Evolutionary conservation across 1,140 invertebrate genomes (phyloP).

Genomic region (Phocides pigmalion): DNA sequence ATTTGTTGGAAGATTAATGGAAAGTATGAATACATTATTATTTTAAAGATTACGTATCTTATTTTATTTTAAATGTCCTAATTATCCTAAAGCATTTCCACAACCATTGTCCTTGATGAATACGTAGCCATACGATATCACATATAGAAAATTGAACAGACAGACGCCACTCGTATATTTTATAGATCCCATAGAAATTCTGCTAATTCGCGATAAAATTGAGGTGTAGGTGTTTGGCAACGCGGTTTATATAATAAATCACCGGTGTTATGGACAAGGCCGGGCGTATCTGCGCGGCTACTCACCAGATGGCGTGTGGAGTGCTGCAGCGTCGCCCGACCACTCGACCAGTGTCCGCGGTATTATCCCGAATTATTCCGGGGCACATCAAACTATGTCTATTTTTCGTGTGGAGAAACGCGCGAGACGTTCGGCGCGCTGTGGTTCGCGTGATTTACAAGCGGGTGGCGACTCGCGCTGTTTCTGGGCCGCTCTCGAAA

Average conservation of each 20-base stretch:
- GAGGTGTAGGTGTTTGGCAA: slow-evolving; percentile 60
- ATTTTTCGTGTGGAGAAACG: slow-evolving; percentile 68
- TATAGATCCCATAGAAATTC: slow-evolving; percentile 23
- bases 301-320: slow-evolving; percentile 73
- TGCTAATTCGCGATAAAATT: slow-evolving; percentile 40
- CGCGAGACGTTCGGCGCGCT: slow-evolving; percentile 57
- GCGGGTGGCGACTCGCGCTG: slow-evolving; percentile 51
- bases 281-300: slow-evolving; percentile 22
- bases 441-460: slow-evolving; percentile 71
- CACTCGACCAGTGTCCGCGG: slow-evolving; percentile 52
- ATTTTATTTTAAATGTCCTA: too few relatives aligned
- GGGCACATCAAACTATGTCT: slow-evolving; percentile 67
- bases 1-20: too few relatives aligned
- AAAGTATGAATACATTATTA: too few relatives aligned
- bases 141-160: slow-evolving; percentile 17
- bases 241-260: slow-evolving; percentile 55
- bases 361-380: slow-evolving; percentile 69
- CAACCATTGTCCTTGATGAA: too few relatives aligned
- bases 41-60: too few relatives aligned
- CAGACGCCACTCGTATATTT: background rate
- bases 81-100: too few relatives aligned
- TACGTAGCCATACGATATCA: too few relatives aligned
- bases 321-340: slow-evolving; percentile 46
- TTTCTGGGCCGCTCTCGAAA: slow-evolving; percentile 70
- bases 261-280: slow-evolving; percentile 49